Evolutionary conservation across 2,888 invertebrate species (phyloP).

Genomic region (Sarcophaga rosellei): DNA sequence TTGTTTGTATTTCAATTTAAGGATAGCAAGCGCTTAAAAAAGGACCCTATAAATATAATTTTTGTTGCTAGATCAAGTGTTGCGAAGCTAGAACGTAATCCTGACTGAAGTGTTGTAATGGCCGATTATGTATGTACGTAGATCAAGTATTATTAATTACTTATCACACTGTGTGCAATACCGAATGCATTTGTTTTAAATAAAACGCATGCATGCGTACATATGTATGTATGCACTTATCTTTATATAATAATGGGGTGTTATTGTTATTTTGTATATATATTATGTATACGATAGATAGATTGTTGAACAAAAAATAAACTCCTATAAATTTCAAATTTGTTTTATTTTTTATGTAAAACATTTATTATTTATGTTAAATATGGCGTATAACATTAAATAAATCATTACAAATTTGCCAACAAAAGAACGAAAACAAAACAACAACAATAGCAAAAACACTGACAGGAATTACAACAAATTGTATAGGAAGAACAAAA

Average conservation of each 20-base stretch:
- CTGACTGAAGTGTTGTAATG: no score
- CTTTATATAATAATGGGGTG: neutral
- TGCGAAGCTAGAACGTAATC: no score
- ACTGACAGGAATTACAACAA: no score
- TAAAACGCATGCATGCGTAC: neutral
- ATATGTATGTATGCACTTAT: neutral
- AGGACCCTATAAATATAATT: no score
- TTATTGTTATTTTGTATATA: neutral
- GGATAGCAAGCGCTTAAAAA: no score
- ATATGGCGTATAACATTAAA: slow-evolving; percentile 53
- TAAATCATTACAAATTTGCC: slow-evolving; percentile 56
- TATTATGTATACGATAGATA: slow-evolving; percentile 7
- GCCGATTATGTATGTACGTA: no score
- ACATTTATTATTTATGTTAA: slow-evolving; percentile 67
- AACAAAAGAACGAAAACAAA: neutral
- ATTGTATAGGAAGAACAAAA: neutral
- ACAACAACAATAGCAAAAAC: neutral
- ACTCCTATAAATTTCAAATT: slow-evolving; percentile 61
- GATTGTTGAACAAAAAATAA: slow-evolving; percentile 69
- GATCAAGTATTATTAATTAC: no score
- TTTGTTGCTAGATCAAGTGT: no score
- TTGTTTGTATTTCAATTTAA: no score
- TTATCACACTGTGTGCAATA: neutral
- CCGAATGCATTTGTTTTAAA: neutral
- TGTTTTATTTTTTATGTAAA: slow-evolving; percentile 59